These are phyloP conservation scores for Embiotoca jacksoni DNA, from an alignment of 2,113 vertebrate genomes.

Conservation along the genomic window DNA sequence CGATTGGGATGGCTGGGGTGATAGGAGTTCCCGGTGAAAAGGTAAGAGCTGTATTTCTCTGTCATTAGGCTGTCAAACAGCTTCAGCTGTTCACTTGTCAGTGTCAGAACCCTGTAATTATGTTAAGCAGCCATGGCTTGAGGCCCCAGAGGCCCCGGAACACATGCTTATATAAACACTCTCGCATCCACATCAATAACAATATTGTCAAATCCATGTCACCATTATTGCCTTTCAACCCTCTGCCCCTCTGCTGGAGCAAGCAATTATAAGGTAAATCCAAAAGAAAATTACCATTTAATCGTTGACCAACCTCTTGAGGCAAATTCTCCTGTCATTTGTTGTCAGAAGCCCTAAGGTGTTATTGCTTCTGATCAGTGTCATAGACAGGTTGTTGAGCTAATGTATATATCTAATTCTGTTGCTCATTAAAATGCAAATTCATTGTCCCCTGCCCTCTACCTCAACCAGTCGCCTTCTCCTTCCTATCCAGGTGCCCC, in stretches of 20 bases:
- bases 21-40: slow-evolving; percentile 93
- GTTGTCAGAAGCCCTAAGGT: not conserved
- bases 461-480: not conserved
- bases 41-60: slow-evolving; percentile 82
- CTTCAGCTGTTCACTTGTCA: slow-evolving; percentile 60
- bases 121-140: slow-evolving; percentile 52
- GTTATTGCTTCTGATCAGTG: not conserved
- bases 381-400: not conserved
- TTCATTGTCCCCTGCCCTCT: slow-evolving; percentile 23
- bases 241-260: not conserved
- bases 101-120: slow-evolving; percentile 71
- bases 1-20: slow-evolving; percentile 89
- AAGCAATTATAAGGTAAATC: not conserved
- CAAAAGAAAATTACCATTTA: not conserved
- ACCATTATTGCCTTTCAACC: slow-evolving; percentile 2
- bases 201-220: slow-evolving; percentile 39
- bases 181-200: slow-evolving; percentile 50
- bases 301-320: not conserved
- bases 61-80: slow-evolving; percentile 76
- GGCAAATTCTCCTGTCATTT: not conserved
- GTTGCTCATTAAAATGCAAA: too few species aligned
- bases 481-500: slow-evolving; percentile 58
- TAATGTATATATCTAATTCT: too few species aligned
- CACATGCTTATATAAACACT: slow-evolving; percentile 58
- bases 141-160: slow-evolving; percentile 38